Percentiles rank a stretch among this genome's conserved stretches.
Evolutionary conservation across 2,888 invertebrate genomes (phyloP).

Genomic region (Eustalomyia histrio): DNA sequence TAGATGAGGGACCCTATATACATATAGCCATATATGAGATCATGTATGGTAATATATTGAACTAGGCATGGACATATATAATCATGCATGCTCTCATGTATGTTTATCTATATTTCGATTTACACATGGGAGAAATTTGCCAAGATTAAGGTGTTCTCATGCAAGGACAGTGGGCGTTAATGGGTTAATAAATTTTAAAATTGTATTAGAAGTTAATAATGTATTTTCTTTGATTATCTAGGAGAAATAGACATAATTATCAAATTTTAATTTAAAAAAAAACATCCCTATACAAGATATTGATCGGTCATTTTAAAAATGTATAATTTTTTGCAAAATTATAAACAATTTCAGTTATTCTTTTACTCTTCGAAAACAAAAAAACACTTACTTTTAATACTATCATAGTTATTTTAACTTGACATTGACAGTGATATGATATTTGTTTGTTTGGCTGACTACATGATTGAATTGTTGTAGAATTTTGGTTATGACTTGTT

Average conservation of each 20-base stretch:
- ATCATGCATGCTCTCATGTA: no score
- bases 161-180: no score
- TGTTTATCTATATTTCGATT: no score
- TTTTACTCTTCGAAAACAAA: neutral
- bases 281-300: neutral
- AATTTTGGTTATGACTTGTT: conserved; percentile 19
- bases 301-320: conserved; percentile 19
- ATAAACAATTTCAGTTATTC: no score
- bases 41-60: no score
- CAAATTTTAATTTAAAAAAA: neutral
- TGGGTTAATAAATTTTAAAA: conserved; percentile 3
- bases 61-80: no score
- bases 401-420: neutral
- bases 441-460: neutral
- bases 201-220: neutral
- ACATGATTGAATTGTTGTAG: neutral
- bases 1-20: no score
- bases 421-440: conserved; percentile 44
- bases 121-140: no score
- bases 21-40: no score
- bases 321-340: neutral
- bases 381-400: conserved; percentile 11
- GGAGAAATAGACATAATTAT: neutral
- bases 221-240: conserved; percentile 7
- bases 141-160: no score